phyloP scores from a whole-genome alignment of 2,888 invertebrate species.

The Tenthredo scrophulariae region DNA sequence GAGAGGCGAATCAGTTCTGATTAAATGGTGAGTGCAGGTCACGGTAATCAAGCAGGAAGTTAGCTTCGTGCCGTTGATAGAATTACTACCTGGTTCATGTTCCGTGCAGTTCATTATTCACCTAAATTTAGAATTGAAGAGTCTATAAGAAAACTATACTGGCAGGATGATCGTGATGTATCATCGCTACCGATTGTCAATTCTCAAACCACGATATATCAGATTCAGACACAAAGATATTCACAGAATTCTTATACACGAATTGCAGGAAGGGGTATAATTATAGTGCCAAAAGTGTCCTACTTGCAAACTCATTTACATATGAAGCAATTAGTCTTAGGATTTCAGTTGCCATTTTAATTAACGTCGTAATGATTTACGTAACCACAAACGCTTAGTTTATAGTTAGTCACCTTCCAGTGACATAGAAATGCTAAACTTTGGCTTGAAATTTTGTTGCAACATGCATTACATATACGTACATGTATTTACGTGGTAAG shows the following conservation, averaged over 20 bases:
- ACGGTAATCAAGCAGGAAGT: conserved; percentile 29
- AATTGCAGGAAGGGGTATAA: not conserved
- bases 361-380: conserved; percentile 33
- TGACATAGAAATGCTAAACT: conserved; percentile 14
- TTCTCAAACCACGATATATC: not conserved
- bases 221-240: not conserved
- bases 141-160: not conserved
- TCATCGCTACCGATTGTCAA: not conserved
- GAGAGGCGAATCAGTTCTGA: conserved; percentile 36
- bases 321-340: not conserved
- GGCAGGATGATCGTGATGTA: not conserved
- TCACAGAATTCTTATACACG: not conserved
- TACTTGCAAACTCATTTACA: conserved; percentile 25
- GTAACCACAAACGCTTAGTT: conserved; percentile 19
- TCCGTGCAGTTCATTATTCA: not conserved
- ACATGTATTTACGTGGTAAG: not conserved
- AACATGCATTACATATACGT: not conserved
- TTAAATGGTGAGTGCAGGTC: conserved; percentile 29
- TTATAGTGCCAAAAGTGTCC: conserved; percentile 29
- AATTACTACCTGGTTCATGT: conserved; percentile 19
- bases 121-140: not conserved
- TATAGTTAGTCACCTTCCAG: not conserved
- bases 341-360: conserved; percentile 18
- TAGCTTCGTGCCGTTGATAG: not conserved
- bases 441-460: not conserved